Evolutionary conservation across 2,888 invertebrate species (phyloP).

Genomic region (Apamea crenata): DNA sequence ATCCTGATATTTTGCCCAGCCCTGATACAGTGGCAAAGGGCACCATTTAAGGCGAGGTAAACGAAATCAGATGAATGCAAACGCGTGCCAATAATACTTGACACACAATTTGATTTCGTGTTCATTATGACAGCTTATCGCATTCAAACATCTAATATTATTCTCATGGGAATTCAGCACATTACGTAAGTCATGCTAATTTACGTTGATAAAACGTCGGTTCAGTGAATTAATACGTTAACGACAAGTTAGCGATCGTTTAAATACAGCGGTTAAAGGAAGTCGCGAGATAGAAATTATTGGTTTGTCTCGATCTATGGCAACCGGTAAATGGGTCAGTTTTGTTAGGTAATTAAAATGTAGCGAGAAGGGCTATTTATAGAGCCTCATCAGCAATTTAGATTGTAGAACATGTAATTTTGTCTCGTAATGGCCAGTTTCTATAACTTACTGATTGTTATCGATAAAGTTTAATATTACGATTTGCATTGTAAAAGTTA

Average conservation of each 20-base stretch:
- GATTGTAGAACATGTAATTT: neutral
- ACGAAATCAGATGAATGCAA: conserved; percentile 21
- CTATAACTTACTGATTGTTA: neutral
- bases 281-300: conserved; percentile 45
- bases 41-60: conserved; percentile 14
- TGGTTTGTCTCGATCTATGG: conserved; percentile 44
- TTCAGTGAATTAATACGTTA: conserved; percentile 53
- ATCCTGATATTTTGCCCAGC: neutral
- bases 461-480: neutral
- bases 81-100: conserved; percentile 27
- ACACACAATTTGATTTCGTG: conserved; percentile 48
- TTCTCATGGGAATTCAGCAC: conserved; percentile 52
- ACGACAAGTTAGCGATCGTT: conserved; percentile 41
- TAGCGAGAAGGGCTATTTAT: conserved; percentile 13
- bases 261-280: conserved; percentile 41
- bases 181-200: conserved; percentile 52
- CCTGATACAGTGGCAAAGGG: neutral
- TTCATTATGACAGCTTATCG: conserved; percentile 47
- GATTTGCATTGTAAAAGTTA: neutral
- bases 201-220: conserved; percentile 28
- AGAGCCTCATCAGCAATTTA: conserved; percentile 8
- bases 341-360: conserved; percentile 39
- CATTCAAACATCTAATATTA: conserved; percentile 52
- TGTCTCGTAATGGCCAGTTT: neutral
- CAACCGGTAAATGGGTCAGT: conserved; percentile 35